A percentile compares a stretch with the other conserved stretches of the same genome.
phyloP scores from a whole-genome alignment of 2,113 vertebrate species.

The Hemiscyllium ocellatum region DNA sequence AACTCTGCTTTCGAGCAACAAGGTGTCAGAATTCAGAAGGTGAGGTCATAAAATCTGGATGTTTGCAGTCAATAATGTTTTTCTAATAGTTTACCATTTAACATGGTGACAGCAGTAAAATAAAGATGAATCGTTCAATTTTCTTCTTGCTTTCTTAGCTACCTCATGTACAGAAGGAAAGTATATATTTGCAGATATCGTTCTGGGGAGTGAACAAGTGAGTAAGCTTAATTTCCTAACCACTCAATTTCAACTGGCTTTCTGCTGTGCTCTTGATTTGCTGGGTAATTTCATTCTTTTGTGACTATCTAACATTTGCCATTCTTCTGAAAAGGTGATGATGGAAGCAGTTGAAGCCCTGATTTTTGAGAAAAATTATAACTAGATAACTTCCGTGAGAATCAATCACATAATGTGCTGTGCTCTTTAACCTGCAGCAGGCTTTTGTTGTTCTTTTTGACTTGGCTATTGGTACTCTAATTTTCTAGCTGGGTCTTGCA shows the following conservation, averaged over 20 bases:
- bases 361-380: not conserved
- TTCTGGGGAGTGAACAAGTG: constrained; percentile 89
- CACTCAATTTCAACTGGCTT: not conserved
- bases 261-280: not conserved
- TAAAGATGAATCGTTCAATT: not conserved
- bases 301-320: not conserved
- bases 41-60: constrained; percentile 45
- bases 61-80: not conserved
- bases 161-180: constrained; percentile 53
- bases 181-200: constrained; percentile 85
- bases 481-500: not conserved
- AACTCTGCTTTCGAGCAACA: constrained; percentile 82
- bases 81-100: not conserved
- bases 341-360: not conserved
- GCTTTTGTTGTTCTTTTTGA: not conserved
- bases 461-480: not conserved
- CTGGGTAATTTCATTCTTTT: not conserved
- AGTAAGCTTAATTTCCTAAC: constrained; percentile 37
- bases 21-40: constrained; percentile 72
- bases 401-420: no score
- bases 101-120: not conserved
- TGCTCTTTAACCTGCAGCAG: not conserved
- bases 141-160: constrained; percentile 46
- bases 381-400: not conserved
- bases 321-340: not conserved